Conservation (phyloP, 2,797 vertebrate genomes). For the Oophaga sylvatica region DNA sequence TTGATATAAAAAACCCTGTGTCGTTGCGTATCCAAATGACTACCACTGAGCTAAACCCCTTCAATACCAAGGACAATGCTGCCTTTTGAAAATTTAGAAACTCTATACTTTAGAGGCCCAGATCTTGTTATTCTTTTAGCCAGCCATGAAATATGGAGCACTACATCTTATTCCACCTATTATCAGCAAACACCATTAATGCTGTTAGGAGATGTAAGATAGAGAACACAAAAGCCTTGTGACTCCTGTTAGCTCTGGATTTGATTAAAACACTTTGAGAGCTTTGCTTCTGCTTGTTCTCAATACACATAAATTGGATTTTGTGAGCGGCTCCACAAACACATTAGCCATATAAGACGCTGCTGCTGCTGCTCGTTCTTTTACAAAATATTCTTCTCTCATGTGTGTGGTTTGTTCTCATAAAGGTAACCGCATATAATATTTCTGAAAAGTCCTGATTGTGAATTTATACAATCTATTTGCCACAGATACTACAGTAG, state of each 20-base stretch:
- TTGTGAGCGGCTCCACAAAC: conserved; percentile 29
- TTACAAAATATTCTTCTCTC: background rate
- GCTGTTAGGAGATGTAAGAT: conserved; percentile 54
- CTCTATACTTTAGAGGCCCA: conserved; percentile 10
- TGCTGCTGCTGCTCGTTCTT: background rate
- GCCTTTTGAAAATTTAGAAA: conserved; percentile 33
- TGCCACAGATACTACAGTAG: background rate
- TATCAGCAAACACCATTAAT: conserved; percentile 49
- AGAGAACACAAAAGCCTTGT: conserved; percentile 49
- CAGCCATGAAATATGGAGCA: conserved; percentile 21
- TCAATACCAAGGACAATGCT: background rate
- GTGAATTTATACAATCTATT: background rate
- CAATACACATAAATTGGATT: conserved; percentile 45
- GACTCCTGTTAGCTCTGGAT: conserved; percentile 50
- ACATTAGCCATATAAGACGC: background rate
- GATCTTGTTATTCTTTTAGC: conserved; percentile 27
- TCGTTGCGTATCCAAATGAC: too few relatives aligned
- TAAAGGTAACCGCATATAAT: background rate
- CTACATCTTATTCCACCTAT: conserved; percentile 45
- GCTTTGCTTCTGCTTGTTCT: conserved; percentile 29
- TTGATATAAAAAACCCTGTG: too few relatives aligned
- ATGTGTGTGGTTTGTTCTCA: background rate
- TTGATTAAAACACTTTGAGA: conserved; percentile 50
- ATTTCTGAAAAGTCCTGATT: background rate
- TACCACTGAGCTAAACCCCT: too few relatives aligned